Evolutionary conservation across 2,113 vertebrate species (phyloP), one percentile per base, ranked within the genome.

Genomic region (Tinamus guttatus): DNA sequence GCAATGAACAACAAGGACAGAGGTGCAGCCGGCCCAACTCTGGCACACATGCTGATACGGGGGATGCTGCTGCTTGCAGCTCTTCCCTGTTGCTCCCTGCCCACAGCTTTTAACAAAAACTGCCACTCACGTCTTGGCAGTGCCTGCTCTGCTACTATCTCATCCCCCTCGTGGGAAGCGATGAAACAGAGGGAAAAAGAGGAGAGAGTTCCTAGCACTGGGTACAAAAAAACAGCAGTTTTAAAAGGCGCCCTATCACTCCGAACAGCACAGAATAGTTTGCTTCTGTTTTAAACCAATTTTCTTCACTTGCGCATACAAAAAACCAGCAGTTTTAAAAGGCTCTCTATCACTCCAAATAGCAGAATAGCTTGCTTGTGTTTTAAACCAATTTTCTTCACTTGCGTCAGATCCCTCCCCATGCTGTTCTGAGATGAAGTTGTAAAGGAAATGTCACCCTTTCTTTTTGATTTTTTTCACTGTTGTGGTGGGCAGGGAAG

Each of bases 131-230:
- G 65, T 79, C 67, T 77, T 71, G 25, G 6, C 16, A 12, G 73
- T 10, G 41, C 21, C 45, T 41, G 62, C 13, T 18, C 47, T 40
- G 22, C 32, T 24, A 30, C 20, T 41, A 24, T 34, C 78, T 49
- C 81, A 32, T 28, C 5, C 0, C 30, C 58, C 32, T 30, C 70
- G 13, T 20, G n/a, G 87, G 16, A 27, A 52, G 11, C 4, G 15
- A 32, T 56, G 24, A 27, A 59, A 71, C 21, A 25, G 25, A 87
- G 15, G 28, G 45, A 19, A 20, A 58, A 88, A 45, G 41, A 54
- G 9, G 16, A 80, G 0, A 0, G 47, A 49, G 25, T 15, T 0
- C 0, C 28, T 27, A 73, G 51, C 28, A 22, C 9, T 51, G 47
- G 22, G 17, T 7, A 60, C 38, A 67, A 43, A 86, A 52, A 84